Evolutionary conservation across 2,888 invertebrate genomes (phyloP), one percentile per base, ranked within the genome.

Genomic region (Trimorus sp.): DNA sequence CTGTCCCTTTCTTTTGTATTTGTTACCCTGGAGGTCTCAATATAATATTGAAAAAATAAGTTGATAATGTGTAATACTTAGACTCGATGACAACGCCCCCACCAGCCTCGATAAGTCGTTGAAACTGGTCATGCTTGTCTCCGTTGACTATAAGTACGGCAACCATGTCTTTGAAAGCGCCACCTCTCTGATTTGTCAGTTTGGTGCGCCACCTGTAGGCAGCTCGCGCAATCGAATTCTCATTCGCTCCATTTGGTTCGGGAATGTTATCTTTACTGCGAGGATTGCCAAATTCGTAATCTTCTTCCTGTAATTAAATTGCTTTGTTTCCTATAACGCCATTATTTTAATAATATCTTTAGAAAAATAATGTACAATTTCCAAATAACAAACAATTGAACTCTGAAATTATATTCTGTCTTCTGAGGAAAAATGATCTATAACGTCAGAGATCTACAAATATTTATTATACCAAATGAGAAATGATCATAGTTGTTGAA

Each of bases 281-380:
- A 0, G 95, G 95, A 90, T 97, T 97, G 3, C 97, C 97, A 95
- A 96, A 97, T 90, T 98, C 98, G 90, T 93, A 97, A 0, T 94
- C 93, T 86, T 96, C 96, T 90, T 98, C 98, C 96, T 96, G 86
- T n/a, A 77, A 66, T 49, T 37, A 37, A 51, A n/a, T 26, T 4
- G 26, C 2, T 26, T 26, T 4, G 26, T 26, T 26, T 26, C 26
- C 26, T 26, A 26, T 26, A 26, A 26, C 26, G 26, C 26, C 26
- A 26, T 26, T 26, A 26, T 26, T 26, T 26, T 4, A 26, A 26
- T 26, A 3, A 26, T 4, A 1, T 3, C 26, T 26, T 26, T 26
- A 26, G 2, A 26, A 26, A 26, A 26, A 26, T 26, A 26, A 26
- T 26, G 2, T 26, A 26, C 26, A 26, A 26, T 26, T 26, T 26